Evolutionary conservation across 2,797 vertebrate species (phyloP).

Genomic region (Acanthis flammea): DNA sequence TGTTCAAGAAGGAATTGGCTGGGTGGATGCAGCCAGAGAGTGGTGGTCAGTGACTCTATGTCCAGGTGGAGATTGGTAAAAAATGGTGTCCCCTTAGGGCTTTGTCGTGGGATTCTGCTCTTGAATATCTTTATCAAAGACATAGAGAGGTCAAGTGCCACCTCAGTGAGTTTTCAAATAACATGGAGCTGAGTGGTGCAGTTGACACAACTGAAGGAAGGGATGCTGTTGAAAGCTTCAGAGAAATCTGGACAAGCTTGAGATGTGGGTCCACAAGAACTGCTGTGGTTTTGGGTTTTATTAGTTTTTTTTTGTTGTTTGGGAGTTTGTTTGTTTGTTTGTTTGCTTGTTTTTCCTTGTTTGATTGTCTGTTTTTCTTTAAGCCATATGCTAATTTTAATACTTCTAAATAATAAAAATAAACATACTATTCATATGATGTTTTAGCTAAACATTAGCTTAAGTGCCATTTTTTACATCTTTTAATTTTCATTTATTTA

Average conservation of each 20-base stretch:
- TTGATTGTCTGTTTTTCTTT: neutral
- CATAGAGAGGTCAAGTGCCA: neutral
- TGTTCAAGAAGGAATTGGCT: neutral
- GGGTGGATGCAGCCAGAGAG: neutral
- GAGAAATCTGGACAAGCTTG: neutral
- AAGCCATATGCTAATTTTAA: neutral
- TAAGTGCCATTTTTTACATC: neutral
- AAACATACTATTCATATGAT: neutral
- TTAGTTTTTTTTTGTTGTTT: neutral
- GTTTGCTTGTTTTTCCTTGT: neutral
- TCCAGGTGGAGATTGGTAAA: neutral
- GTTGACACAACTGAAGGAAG: neutral
- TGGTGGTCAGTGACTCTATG: neutral
- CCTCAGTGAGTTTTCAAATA: neutral
- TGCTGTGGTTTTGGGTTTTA: rapidly evolving
- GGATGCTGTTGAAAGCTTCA: neutral
- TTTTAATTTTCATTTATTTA: conserved; percentile 17
- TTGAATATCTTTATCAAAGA: neutral
- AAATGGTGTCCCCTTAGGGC: neutral
- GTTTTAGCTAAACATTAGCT: neutral
- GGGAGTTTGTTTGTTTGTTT: no score
- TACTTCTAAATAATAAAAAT: neutral
- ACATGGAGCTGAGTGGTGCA: neutral
- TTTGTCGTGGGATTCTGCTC: neutral
- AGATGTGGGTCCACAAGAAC: neutral